Conservation (phyloP, 2,113 vertebrate species). For the Philantomba maxwellii region DNA sequence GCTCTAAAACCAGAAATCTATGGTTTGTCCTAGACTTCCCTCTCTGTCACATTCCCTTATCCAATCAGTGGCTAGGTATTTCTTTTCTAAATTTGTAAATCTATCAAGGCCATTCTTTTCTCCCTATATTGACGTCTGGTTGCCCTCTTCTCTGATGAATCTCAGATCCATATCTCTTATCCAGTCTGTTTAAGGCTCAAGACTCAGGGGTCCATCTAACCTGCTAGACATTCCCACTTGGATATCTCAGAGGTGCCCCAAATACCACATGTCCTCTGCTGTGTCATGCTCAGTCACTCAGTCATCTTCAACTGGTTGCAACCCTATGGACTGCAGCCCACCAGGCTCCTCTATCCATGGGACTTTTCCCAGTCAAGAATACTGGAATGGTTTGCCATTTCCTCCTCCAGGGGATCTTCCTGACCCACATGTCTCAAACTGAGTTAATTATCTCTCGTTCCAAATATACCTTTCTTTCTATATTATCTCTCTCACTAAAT, state of each 20-base stretch:
- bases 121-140: not conserved
- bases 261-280: not conserved
- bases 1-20: not conserved
- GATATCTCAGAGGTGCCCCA: not conserved
- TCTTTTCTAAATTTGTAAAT: not conserved
- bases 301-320: not conserved
- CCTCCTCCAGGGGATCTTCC: not conserved
- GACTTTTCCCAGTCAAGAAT: not conserved
- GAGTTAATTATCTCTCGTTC: not conserved
- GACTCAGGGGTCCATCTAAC: not conserved
- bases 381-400: not conserved
- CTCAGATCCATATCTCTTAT: not conserved
- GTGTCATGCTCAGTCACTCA: not conserved
- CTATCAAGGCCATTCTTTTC: constrained; percentile 6
- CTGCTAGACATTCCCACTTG: not conserved
- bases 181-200: not conserved
- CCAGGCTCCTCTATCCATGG: not conserved
- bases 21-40: not conserved
- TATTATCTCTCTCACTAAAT: not conserved
- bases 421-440: not conserved
- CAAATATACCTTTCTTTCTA: not conserved
- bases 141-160: not conserved
- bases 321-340: not conserved
- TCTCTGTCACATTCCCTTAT: not conserved
- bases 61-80: not conserved